Conservation (phyloP, 2,797 vertebrate genomes). For the Ctenochaetus hawaiiensis region DNA sequence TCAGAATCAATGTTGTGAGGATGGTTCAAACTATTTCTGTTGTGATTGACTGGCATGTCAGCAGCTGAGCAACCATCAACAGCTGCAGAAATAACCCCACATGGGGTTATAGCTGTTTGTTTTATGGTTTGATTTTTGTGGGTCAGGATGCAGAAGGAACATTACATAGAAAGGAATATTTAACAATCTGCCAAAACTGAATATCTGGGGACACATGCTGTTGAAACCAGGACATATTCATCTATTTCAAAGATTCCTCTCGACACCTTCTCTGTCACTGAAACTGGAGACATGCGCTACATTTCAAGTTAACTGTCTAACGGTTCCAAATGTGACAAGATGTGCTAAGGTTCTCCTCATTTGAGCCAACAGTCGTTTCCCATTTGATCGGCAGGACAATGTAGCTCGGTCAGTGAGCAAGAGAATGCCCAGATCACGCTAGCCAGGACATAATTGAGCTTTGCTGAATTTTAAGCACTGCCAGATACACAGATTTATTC, state of each 20-base stretch:
- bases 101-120: constrained; percentile 79
- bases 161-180: constrained; percentile 81
- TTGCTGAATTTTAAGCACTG: constrained; percentile 30
- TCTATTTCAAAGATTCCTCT: constrained; percentile 79
- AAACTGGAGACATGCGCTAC: constrained; percentile 62
- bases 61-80: constrained; percentile 74
- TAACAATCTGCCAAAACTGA: constrained; percentile 80
- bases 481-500: constrained; percentile 57
- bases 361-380: constrained; percentile 44
- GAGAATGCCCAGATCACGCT: constrained; percentile 28
- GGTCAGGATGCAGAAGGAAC: constrained; percentile 80
- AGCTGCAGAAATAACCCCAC: constrained; percentile 76
- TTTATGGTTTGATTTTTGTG: constrained; percentile 80
- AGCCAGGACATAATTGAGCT: constrained; percentile 36
- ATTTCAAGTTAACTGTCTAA: constrained; percentile 66
- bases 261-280: constrained; percentile 76
- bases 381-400: constrained; percentile 46
- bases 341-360: constrained; percentile 42
- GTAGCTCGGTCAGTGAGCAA: constrained; percentile 33
- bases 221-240: constrained; percentile 81
- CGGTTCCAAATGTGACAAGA: constrained; percentile 60
- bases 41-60: constrained; percentile 77
- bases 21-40: constrained; percentile 73
- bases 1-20: constrained; percentile 63
- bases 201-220: constrained; percentile 71